Base-by-base conservation (phyloP, 2,888 invertebrate genomes). In the Entomobrya multifasciata region DNA sequence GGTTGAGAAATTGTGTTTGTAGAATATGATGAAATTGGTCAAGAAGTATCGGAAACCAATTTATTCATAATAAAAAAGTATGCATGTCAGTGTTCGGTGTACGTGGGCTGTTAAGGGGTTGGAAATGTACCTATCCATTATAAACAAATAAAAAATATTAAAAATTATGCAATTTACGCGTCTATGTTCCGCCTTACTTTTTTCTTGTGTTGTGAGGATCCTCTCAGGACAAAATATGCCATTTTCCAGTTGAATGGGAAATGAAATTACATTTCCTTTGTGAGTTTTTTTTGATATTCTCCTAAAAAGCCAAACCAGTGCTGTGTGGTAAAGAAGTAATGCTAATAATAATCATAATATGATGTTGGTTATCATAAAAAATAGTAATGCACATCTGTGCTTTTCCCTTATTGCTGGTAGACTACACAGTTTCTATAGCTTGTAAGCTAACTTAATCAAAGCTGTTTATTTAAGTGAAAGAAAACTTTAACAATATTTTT, bases 171-270 rank as follows among this genome's bases (percentile, higher is more conserved):
- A 36, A 36, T 36, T 36, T 4, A 36, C 8, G 36, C 5, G 36
- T 36, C 8, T 36, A 4, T 8, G 8, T 36, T 36, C 5, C 36
- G 8, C 36, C 4, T 6, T 36, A 36, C 4, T 36, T 36, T 36
- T 8, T 36, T n/a, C n/a, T n/a, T n/a, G n/a, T n/a, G n/a, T n/a
- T n/a, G n/a, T 8, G 36, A 8, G 4, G 36, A 36, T 8, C 4
- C 36, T 36, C 36, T 36, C 36, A 47, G 49, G 27, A 52, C n/a
- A 47, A 25, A 13, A 15, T 36, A 52, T 13, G 2, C 72, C n/a
- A 25, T 72, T 80, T 80, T 80, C 80, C 30, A 25, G 70, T 70
- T 80, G 80, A 25, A 36, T 41, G 44, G 25, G 57, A 55, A 22
- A 41, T 41, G 20, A 70, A 80, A 80, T 80, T 70, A 30, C 25